Conservation (phyloP, 1,140 invertebrate genomes). For the Drosophila kohkoa region DNA sequence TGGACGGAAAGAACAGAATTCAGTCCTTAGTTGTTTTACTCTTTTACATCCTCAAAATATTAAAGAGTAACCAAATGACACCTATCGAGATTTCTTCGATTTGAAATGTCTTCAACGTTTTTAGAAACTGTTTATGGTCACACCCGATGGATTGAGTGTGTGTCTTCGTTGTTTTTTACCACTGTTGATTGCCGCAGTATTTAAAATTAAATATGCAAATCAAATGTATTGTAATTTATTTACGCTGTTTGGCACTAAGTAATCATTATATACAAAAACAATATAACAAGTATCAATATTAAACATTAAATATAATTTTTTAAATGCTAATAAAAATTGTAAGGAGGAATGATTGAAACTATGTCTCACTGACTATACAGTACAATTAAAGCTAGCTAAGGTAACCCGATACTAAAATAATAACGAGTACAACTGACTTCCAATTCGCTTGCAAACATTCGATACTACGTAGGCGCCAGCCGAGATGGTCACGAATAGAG, state of each 20-base stretch:
- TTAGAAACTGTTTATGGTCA: too few species aligned
- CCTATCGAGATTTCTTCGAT: too few species aligned
- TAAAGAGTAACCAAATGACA: too few species aligned
- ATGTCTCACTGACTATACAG: slow-evolving; percentile 59
- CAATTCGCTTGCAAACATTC: slow-evolving; percentile 76
- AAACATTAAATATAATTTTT: slow-evolving; percentile 61
- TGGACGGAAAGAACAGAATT: too few species aligned
- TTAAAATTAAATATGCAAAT: too few species aligned
- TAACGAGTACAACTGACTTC: slow-evolving; percentile 80
- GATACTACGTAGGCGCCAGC: slow-evolving; percentile 76
- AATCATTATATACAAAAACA: slow-evolving; percentile 69
- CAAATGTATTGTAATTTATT: slow-evolving; percentile 30
- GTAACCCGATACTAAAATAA: slow-evolving; percentile 68
- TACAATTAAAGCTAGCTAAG: slow-evolving; percentile 37
- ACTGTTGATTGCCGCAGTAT: too few species aligned
- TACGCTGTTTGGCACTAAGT: slow-evolving; percentile 61
- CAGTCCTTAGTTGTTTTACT: too few species aligned
- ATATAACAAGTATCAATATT: slow-evolving; percentile 70
- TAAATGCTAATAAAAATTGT: slow-evolving; percentile 53
- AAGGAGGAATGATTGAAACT: slow-evolving; percentile 73
- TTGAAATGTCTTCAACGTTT: too few species aligned
- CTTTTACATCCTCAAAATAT: too few species aligned
- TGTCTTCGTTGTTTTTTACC: too few species aligned
- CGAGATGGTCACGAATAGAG: slow-evolving; percentile 74
- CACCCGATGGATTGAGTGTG: rapidly evolving